Evolutionary conservation across 2,888 invertebrate genomes (phyloP), one percentile per base, ranked within the genome.

Genomic region (Tribolium freemani): DNA sequence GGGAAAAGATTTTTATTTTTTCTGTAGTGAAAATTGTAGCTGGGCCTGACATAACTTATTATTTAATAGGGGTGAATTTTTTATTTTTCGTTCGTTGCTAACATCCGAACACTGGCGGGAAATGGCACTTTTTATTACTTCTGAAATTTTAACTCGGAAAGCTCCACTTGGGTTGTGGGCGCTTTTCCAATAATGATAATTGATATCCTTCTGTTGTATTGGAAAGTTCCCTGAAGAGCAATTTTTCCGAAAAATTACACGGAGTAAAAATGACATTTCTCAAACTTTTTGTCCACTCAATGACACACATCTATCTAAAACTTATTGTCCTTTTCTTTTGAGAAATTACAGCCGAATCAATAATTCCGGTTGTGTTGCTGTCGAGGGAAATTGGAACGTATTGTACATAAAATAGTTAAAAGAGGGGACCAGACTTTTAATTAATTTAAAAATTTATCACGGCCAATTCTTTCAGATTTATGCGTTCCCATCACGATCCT

Each of bases 401-500:
- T 10, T 45, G n/a, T 10, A 45, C 45, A 45, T n/a, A 45, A 45
- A 45, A 45, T 10, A 26, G 26, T 26, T 11, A 10, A 45, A 5
- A 1, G 45, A 45, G n/a, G n/a, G 45, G 11, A 13, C 10, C 48
- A 13, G 48, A 48, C 13, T 48, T 60, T 60, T 60, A 60, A 60
- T 60, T 60, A 60, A 48, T 48, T 46, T 46, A 51, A 63, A 63
- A 63, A 63, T 63, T 50, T 63, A 63, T 63, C 50, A 9, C 26
- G 30, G 13, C 11, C 60, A 13, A 26, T 44, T 58, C 13, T 45
- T 48, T 26, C 10, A 46, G 46, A 63, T 63, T 63, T 50, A 63
- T 63, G 48, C 26, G 50, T 31, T 50, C 50, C 38, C 48, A 30
- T 50, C 50, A 51, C 30, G 63, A 31, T 38, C 16, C 46, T 60